Conservation (phyloP, 1,140 invertebrate species). For the Eciton burchellii region DNA sequence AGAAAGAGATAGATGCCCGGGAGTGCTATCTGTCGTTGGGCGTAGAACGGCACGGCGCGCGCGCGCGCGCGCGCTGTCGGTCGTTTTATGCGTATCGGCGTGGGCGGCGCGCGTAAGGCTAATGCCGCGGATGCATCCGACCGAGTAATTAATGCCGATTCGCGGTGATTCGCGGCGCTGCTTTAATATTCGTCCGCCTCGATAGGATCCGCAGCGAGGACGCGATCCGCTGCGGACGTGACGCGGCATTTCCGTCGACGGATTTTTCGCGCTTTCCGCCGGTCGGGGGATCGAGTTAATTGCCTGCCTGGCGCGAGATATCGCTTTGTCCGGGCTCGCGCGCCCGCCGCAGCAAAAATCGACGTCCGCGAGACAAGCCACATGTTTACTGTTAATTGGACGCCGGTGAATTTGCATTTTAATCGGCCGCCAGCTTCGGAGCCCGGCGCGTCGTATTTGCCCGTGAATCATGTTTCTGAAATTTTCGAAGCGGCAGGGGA, state of each 20-base stretch:
- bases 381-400: constrained; percentile 61
- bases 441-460: constrained; percentile 32
- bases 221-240: constrained; percentile 7
- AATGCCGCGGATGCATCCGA: constrained; percentile 61
- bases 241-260: constrained; percentile 13
- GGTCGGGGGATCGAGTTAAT: constrained; percentile 35
- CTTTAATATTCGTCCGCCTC: neutral
- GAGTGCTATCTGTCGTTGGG: constrained; percentile 29
- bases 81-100: too few species aligned
- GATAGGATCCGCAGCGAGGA: neutral
- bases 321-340: constrained; percentile 40
- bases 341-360: constrained; percentile 48
- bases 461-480: constrained; percentile 48
- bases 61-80: too few species aligned
- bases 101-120: too few species aligned
- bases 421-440: constrained; percentile 37
- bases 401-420: constrained; percentile 60
- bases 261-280: constrained; percentile 31
- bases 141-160: constrained; percentile 71
- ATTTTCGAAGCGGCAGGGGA: constrained; percentile 15
- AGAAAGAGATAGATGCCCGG: neutral
- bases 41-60: neutral
- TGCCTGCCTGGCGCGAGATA: constrained; percentile 38
- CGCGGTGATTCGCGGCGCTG: neutral
- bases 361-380: constrained; percentile 45